A percentile compares a stretch with the other conserved stretches of the same genome.
Evolutionary conservation across 2,113 vertebrate genomes (phyloP).

Genomic region (Monopterus albus): DNA sequence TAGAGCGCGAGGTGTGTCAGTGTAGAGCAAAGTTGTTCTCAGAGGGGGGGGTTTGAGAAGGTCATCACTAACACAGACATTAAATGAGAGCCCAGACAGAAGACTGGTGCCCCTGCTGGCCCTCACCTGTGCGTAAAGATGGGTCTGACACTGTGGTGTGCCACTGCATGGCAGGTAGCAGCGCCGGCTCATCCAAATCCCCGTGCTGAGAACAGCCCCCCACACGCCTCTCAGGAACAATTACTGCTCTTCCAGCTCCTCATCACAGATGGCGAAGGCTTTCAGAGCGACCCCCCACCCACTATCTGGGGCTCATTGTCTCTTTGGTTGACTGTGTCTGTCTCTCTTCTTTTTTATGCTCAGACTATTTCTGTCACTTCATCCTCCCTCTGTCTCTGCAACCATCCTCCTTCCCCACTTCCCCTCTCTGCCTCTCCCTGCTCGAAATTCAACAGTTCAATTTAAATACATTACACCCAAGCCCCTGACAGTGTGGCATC

Average conservation of each 20-base stretch:
- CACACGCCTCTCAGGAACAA: constrained; percentile 65
- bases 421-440: constrained; percentile 25
- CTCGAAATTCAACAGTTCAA: constrained; percentile 71
- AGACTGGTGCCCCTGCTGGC: constrained; percentile 36
- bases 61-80: constrained; percentile 53
- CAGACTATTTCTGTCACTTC: constrained; percentile 57
- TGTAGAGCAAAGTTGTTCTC: constrained; percentile 1
- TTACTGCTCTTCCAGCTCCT: constrained; percentile 64
- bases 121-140: constrained; percentile 30
- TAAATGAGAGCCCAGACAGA: constrained; percentile 59
- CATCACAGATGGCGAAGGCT: constrained; percentile 63
- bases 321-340: constrained; percentile 48
- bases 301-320: constrained; percentile 39
- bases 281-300: constrained; percentile 33
- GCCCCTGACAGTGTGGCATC: constrained; percentile 57
- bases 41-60: constrained; percentile 13
- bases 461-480: constrained; percentile 73
- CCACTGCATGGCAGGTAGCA: constrained; percentile 37
- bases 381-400: constrained; percentile 36
- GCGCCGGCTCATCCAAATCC: constrained; percentile 37
- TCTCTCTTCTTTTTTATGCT: constrained; percentile 45
- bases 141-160: constrained; percentile 32
- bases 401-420: neutral
- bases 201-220: constrained; percentile 34
- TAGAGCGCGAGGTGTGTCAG: neutral